Conservation (phyloP, 2,797 vertebrate genomes). For the Molossus alvarezi region DNA sequence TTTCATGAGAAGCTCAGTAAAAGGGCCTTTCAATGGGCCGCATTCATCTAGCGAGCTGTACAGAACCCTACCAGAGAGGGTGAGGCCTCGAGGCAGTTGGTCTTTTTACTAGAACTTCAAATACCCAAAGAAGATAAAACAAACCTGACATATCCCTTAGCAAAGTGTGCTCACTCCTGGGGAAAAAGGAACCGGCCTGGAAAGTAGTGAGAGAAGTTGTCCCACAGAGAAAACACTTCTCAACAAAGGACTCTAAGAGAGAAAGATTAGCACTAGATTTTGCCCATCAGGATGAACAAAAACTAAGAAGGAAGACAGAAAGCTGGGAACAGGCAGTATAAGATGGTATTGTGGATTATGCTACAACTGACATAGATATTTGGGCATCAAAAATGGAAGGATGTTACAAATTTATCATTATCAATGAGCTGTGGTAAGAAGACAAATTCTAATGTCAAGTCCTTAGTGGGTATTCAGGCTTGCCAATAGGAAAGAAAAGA, state of each 20-base stretch:
- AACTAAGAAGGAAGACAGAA: constrained; percentile 15
- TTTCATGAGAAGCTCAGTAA: constrained; percentile 68
- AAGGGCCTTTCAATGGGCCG: constrained; percentile 55
- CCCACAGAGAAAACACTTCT: constrained; percentile 66
- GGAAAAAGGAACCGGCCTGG: not conserved
- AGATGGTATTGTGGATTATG: not conserved
- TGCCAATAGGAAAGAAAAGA: not conserved
- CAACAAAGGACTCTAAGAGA: constrained; percentile 67
- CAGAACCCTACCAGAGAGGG: constrained; percentile 49
- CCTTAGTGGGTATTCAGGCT: not conserved
- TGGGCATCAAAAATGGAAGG: not conserved
- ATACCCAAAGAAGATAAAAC: constrained; percentile 77
- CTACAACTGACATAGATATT: not conserved
- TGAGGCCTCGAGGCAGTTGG: constrained; percentile 47
- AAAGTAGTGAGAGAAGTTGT: constrained; percentile 62
- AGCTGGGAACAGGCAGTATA: not conserved
- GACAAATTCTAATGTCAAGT: not conserved
- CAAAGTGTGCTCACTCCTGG: constrained; percentile 61
- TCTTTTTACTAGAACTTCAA: constrained; percentile 79
- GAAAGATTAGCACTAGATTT: constrained; percentile 76
- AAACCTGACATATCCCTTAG: constrained; percentile 67
- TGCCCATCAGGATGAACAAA: constrained; percentile 46
- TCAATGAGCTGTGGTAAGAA: not conserved
- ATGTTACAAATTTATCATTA: not conserved
- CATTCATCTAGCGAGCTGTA: constrained; percentile 69